Evolutionary conservation across 2,888 invertebrate genomes (phyloP).

Genomic region (Agrochola litura): DNA sequence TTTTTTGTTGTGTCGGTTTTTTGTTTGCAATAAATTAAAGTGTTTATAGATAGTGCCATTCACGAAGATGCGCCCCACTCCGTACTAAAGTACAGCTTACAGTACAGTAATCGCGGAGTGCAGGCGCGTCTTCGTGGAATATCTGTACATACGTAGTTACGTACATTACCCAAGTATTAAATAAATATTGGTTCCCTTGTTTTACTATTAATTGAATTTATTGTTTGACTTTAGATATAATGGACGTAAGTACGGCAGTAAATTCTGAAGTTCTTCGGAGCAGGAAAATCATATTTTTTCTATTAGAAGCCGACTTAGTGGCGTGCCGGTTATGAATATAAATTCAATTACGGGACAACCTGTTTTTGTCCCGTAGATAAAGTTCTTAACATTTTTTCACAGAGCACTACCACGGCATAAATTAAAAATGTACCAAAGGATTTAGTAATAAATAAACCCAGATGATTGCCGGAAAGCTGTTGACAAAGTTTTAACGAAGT

Average conservation of each 20-base stretch:
- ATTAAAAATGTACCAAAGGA: constrained; percentile 58
- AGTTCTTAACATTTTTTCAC: constrained; percentile 48
- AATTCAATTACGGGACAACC: constrained; percentile 49
- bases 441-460: constrained; percentile 63
- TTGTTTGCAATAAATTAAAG: constrained; percentile 18
- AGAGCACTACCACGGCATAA: constrained; percentile 33
- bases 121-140: too few relatives aligned
- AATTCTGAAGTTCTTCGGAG: constrained; percentile 9
- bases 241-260: constrained; percentile 21
- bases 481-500: constrained; percentile 81
- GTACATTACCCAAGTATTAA: neutral
- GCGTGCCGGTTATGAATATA: constrained; percentile 52
- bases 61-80: too few relatives aligned
- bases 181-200: neutral
- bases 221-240: constrained; percentile 27
- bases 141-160: too few relatives aligned
- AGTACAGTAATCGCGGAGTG: too few relatives aligned
- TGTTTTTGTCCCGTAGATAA: constrained; percentile 48
- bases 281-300: constrained; percentile 25
- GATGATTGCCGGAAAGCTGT: constrained; percentile 67
- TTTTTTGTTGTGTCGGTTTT: constrained; percentile 18
- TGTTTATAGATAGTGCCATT: neutral
- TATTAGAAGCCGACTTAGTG: constrained; percentile 33
- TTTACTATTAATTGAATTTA: constrained; percentile 15
- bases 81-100: too few relatives aligned